Conservation (phyloP, 1,140 invertebrate genomes). For the Spodoptera litura region DNA sequence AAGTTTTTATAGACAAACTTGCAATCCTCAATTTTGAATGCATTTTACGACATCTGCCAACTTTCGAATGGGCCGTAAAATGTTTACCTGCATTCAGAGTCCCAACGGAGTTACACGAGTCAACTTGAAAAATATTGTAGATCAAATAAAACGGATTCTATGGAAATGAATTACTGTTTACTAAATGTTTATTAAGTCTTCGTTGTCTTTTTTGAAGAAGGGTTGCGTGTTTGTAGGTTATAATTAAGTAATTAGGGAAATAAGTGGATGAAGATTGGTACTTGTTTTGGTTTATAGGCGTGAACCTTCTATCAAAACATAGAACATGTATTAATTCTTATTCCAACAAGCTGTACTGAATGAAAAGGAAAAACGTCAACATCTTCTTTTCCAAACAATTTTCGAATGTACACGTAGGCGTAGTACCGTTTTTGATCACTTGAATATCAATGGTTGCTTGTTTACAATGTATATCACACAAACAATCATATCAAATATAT, state of each 20-base stretch:
- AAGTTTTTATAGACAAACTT: slow-evolving; percentile 39
- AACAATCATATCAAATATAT: too few species aligned
- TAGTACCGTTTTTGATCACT: too few species aligned
- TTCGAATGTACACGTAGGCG: too few species aligned
- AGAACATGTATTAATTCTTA: too few species aligned
- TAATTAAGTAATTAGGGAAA: not conserved
- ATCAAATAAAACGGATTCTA: slow-evolving; percentile 2
- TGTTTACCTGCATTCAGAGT: slow-evolving; percentile 19
- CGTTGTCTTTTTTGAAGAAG: not conserved
- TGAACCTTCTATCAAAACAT: too few species aligned
- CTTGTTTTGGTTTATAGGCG: too few species aligned
- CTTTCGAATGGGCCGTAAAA: slow-evolving; percentile 33
- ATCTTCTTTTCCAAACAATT: too few species aligned
- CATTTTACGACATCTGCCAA: slow-evolving; percentile 43
- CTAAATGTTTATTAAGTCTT: slow-evolving; percentile 12
- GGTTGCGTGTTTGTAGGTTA: not conserved
- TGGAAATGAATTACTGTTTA: slow-evolving; percentile 4
- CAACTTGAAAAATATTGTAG: slow-evolving; percentile 21
- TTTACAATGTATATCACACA: too few species aligned
- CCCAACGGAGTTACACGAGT: not conserved
- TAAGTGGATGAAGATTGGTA: not conserved
- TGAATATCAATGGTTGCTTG: too few species aligned
- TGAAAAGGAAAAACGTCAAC: too few species aligned
- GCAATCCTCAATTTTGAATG: slow-evolving; percentile 42
- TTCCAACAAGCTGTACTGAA: too few species aligned